Percentiles rank a stretch among this genome's conserved stretches.
These are phyloP conservation scores for Troides helena DNA, from an alignment of 2,888 invertebrate species.

Conservation along the genomic window DNA sequence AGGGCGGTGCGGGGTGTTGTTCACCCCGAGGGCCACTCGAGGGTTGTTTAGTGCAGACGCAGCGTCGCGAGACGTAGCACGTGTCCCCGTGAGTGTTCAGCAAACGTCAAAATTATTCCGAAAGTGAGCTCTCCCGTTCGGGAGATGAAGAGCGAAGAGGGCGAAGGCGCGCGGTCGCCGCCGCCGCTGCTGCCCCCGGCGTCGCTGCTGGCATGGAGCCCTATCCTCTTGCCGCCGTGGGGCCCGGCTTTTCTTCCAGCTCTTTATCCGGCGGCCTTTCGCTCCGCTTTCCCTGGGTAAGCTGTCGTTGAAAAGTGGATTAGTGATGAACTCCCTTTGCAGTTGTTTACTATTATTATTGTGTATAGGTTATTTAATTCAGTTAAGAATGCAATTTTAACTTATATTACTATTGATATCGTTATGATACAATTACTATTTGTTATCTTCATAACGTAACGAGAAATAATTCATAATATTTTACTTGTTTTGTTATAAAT, in stretches of 20 bases:
- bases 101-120: conserved; percentile 74
- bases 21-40: conserved; percentile 80
- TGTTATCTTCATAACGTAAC: too few relatives aligned
- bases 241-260: conserved; percentile 86
- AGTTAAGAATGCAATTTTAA: not conserved
- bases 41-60: conserved; percentile 78
- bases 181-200: conserved; percentile 76
- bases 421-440: not conserved
- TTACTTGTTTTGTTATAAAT: too few relatives aligned
- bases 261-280: conserved; percentile 85
- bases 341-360: not conserved
- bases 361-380: not conserved
- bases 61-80: conserved; percentile 76
- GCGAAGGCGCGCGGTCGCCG: conserved; percentile 66
- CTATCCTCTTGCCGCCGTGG: conserved; percentile 87
- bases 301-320: conserved; percentile 48
- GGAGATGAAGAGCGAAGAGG: conserved; percentile 78
- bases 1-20: conserved; percentile 78
- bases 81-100: conserved; percentile 62
- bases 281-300: conserved; percentile 88
- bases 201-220: conserved; percentile 88
- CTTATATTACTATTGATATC: not conserved
- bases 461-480: too few relatives aligned
- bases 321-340: not conserved
- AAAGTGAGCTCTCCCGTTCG: conserved; percentile 75